phyloP scores from a whole-genome alignment of 1,140 invertebrate genomes.

The Eufriesea mexicana region DNA sequence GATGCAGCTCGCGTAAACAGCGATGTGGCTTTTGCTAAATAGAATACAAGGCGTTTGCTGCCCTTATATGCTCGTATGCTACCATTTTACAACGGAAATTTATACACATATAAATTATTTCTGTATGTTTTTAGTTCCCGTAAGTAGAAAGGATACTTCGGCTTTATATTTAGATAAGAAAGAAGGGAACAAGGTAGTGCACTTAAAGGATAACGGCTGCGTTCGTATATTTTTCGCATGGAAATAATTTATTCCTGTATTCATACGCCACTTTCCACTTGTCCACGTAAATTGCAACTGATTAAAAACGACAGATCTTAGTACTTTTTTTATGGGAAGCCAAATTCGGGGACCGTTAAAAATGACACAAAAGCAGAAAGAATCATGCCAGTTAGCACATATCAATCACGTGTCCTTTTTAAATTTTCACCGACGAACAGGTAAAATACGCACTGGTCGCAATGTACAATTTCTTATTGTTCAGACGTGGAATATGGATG shows the following conservation, averaged over 20 bases:
- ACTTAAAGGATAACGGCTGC: slow-evolving; percentile 59
- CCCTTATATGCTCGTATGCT: no score
- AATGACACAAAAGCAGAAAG: no score
- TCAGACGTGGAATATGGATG: no score
- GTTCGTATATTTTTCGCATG: slow-evolving; percentile 37
- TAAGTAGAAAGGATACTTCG: slow-evolving; percentile 45
- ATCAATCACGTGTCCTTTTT: no score
- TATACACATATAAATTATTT: slow-evolving; percentile 61
- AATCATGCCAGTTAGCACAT: no score
- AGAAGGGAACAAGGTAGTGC: slow-evolving; percentile 60
- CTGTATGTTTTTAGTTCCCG: slow-evolving; percentile 25
- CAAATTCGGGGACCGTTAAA: no score
- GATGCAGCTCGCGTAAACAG: no score
- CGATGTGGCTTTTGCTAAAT: no score
- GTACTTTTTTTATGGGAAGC: no score
- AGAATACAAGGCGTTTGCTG: background rate
- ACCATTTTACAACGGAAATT: slow-evolving; percentile 39
- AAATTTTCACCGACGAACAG: no score
- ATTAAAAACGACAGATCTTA: background rate
- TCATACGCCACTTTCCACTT: background rate
- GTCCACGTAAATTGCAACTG: background rate
- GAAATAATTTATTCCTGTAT: slow-evolving; percentile 30
- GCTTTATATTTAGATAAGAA: slow-evolving; percentile 54
- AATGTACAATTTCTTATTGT: no score
- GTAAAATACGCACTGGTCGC: no score